Conservation (phyloP, 2,113 vertebrate genomes). For the Pyxicephalus adspersus region DNA sequence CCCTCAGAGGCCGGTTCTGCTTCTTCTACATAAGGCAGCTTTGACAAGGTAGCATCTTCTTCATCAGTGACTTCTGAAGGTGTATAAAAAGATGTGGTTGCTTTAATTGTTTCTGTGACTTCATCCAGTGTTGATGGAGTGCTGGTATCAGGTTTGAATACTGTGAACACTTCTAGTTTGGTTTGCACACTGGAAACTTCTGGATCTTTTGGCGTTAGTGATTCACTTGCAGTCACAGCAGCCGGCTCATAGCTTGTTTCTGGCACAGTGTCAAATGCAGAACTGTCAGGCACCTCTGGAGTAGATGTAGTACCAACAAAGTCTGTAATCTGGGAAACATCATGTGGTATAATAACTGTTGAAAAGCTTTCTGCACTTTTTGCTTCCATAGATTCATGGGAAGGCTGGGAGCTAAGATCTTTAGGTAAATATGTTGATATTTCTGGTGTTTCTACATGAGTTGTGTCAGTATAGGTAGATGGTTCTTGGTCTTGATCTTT, state of each 20-base stretch:
- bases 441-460: conserved; percentile 62
- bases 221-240: conserved; percentile 31
- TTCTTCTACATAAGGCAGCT: conserved; percentile 55
- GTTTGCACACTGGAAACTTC: conserved; percentile 13
- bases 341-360: conserved; percentile 65
- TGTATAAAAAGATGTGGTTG: not conserved
- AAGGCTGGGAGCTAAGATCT: conserved; percentile 57
- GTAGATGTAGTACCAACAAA: conserved; percentile 56
- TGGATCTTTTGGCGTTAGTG: conserved; percentile 37
- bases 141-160: conserved; percentile 38
- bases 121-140: not conserved
- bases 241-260: conserved; percentile 59
- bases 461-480: conserved; percentile 54
- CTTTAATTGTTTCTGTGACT: not conserved
- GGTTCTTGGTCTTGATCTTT: not conserved
- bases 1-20: not conserved
- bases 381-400: conserved; percentile 64
- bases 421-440: conserved; percentile 63
- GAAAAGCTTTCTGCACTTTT: conserved; percentile 66
- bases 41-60: conserved; percentile 61
- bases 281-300: conserved; percentile 45
- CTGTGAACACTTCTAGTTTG: conserved; percentile 41
- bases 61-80: conserved; percentile 44
- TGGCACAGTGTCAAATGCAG: conserved; percentile 63
- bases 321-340: conserved; percentile 54